Base-by-base conservation (phyloP, 2,888 invertebrate species). In the Temnothorax unifasciatus region DNA sequence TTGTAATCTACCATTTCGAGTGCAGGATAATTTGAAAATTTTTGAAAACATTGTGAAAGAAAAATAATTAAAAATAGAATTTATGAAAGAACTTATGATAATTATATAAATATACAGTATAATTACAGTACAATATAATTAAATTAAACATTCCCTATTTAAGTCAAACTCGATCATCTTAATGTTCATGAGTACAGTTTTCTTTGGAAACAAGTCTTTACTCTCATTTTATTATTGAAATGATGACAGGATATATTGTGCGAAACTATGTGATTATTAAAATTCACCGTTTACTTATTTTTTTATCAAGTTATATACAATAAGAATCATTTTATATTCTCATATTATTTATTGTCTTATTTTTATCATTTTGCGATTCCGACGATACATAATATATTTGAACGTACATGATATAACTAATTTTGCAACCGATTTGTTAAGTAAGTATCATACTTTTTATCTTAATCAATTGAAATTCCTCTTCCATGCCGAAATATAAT, bases 371-470 rank as follows among this genome's bases (percentile, higher is more conserved):
- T 44, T 18, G 41, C 18, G 18, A 73, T 73, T 25, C 11, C 34
- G 18, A 75, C 11, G 47, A 64, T 76, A 44, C 18, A 38, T 15
- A 52, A 76, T 64, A 25, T 64, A 66, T 29, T 63, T 50, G 6
- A 61, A 76, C 2, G 11, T 75, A 34, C 18, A 64, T 41, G n/a
- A 66, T 57, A 79, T 29, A 69, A n/a, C 18, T 29, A 71, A 79
- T 44, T 71, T 79, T 79, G 21, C 44, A 57, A 69, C 8, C 18
- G 57, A 59, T 57, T 79, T 79, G n/a, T 5, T 41, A 69, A 68
- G 68, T 79, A 57, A 69, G 79, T 79, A 44, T 79, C 4, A 13
- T 44, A 21, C 21, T 59, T 71, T 57, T 71, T 34, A 29, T 15
- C 18, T 59, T 21, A 52, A 52, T 59, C 25, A 44, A 69, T 52